These are phyloP conservation scores for Metridium senile DNA, from an alignment of 92 coral and sea anemone species.

Conservation along the genomic window DNA sequence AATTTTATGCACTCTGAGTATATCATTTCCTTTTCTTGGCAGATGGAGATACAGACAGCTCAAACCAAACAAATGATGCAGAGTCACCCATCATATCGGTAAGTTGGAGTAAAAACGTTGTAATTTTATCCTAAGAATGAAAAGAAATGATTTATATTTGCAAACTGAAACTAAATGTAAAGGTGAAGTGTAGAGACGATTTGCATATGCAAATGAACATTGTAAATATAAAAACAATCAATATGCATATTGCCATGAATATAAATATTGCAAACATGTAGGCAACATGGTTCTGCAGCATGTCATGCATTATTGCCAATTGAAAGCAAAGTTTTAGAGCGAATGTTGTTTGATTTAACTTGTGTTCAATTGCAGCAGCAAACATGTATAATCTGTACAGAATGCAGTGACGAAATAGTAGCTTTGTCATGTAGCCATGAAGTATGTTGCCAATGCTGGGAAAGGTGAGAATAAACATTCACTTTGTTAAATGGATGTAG, in stretches of 20 bases:
- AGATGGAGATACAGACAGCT: conserved; percentile 20
- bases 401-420: conserved; percentile 49
- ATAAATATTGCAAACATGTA: no score
- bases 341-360: no score
- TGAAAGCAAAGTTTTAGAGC: no score
- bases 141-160: background rate
- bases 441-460: conserved; percentile 92
- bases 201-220: no score
- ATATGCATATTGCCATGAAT: no score
- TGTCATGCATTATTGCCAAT: no score
- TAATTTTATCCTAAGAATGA: background rate
- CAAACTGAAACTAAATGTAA: background rate
- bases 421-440: conserved; percentile 88
- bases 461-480: conserved; percentile 60
- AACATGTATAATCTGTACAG: conserved; percentile 82
- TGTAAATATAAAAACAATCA: no score
- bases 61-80: background rate
- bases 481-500: background rate
- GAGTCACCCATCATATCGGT: background rate
- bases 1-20: background rate
- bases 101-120: background rate
- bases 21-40: background rate
- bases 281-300: no score
- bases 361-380: conserved; percentile 36
- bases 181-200: background rate